A percentile compares a stretch with the other conserved stretches of the same genome.
These are phyloP conservation scores for Cynaeus angustus DNA, from an alignment of 2,888 invertebrate species.

Conservation along the genomic window DNA sequence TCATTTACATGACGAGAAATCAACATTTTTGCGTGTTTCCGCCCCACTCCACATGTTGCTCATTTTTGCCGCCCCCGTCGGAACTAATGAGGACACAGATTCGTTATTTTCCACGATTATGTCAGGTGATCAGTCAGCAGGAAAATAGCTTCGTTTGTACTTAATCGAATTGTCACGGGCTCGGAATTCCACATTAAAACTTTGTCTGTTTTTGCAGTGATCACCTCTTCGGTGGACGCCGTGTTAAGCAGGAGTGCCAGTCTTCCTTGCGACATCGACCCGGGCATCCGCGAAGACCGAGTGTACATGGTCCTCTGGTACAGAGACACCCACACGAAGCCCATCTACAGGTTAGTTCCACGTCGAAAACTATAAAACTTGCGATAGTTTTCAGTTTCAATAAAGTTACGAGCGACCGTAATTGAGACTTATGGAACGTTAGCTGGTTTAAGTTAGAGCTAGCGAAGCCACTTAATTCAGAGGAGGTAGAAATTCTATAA, in stretches of 20 bases:
- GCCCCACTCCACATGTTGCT: background rate
- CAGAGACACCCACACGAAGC: conserved; percentile 88
- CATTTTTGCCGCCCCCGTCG: conserved; percentile 35
- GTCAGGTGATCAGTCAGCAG: conserved; percentile 56
- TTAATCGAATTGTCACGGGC: conserved; percentile 51
- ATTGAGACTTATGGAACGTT: conserved; percentile 39
- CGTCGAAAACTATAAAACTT: conserved; percentile 29
- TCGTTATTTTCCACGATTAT: conserved; percentile 59
- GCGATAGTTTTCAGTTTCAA: conserved; percentile 42
- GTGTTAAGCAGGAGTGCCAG: conserved; percentile 89
- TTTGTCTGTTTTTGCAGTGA: conserved; percentile 74
- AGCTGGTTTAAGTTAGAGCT: conserved; percentile 36
- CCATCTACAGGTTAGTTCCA: conserved; percentile 86
- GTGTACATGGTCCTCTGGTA: conserved; percentile 96
- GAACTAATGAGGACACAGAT: conserved; percentile 62
- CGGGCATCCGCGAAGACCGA: conserved; percentile 83
- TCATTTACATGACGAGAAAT: too few species aligned
- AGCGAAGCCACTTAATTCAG: conserved; percentile 40
- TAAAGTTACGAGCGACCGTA: conserved; percentile 37
- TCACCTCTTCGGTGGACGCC: conserved; percentile 84
- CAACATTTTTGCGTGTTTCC: conserved; percentile 4
- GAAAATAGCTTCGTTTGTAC: conserved; percentile 55
- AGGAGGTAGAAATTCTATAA: conserved; percentile 46
- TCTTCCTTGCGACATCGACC: conserved; percentile 92
- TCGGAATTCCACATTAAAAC: conserved; percentile 13